Conservation (phyloP, 2,797 vertebrate species). For the Pantherophis vulpinus region DNA sequence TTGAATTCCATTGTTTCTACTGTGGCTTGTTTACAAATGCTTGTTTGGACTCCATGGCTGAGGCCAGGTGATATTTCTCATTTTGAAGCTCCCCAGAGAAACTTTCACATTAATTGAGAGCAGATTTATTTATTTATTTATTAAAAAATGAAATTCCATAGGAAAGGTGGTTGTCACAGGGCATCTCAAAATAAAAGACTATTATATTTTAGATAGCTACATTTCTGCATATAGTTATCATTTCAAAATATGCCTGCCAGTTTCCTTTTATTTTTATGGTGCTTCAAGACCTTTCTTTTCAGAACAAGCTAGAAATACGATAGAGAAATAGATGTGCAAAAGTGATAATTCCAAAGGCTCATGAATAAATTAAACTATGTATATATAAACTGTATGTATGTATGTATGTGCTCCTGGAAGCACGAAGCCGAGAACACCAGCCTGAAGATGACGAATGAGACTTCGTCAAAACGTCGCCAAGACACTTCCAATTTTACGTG, state of each 20-base stretch:
- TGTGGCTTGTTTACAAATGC: conserved; percentile 25
- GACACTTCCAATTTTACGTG: no score
- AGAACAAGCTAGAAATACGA: conserved; percentile 30
- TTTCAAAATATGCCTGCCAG: conserved; percentile 52
- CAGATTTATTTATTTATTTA: conserved; percentile 37
- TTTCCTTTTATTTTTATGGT: conserved; percentile 35
- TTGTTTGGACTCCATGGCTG: conserved; percentile 8
- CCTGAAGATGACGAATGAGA: no score
- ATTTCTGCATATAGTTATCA: conserved; percentile 41
- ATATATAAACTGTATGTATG: no score
- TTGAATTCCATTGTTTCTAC: conserved; percentile 40
- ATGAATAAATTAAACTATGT: not conserved
- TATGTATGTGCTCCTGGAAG: no score
- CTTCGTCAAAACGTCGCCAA: no score
- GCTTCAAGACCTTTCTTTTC: conserved; percentile 44
- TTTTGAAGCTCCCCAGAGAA: conserved; percentile 35
- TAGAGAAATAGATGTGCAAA: conserved; percentile 28
- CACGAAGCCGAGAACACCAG: no score
- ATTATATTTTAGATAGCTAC: conserved; percentile 48
- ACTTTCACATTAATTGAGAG: conserved; percentile 30
- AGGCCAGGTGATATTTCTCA: conserved; percentile 40
- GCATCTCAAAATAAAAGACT: conserved; percentile 48
- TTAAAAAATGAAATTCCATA: conserved; percentile 41
- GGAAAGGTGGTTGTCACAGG: conserved; percentile 25
- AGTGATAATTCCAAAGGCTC: conserved; percentile 25